Percentiles rank a stretch among this genome's conserved stretches.
Conservation (phyloP, 92 coral and sea anemone species). For the Scolanthus callimorphus region DNA sequence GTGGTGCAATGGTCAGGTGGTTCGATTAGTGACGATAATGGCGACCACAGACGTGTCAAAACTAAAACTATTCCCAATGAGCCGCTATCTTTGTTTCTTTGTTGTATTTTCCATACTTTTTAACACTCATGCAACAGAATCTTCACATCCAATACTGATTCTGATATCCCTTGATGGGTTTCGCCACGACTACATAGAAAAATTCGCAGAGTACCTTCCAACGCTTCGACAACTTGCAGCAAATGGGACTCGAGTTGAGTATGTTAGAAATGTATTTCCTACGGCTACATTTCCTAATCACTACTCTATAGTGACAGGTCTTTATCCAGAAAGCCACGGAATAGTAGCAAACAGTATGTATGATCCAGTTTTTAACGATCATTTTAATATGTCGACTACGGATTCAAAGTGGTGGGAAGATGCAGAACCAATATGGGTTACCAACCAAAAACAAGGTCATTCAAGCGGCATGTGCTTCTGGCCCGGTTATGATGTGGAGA, state of each 20-base stretch:
- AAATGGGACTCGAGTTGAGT: conserved; percentile 61
- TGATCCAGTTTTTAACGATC: conserved; percentile 53
- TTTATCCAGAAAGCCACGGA: conserved; percentile 88
- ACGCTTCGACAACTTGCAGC: conserved; percentile 13
- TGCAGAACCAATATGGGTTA: conserved; percentile 87
- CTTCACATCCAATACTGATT: conserved; percentile 36
- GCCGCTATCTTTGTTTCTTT: too few species aligned
- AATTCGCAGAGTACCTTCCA: conserved; percentile 33
- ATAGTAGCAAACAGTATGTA: conserved; percentile 57
- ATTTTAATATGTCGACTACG: conserved; percentile 49
- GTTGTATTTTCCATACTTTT: too few species aligned
- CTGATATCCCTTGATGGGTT: conserved; percentile 83
- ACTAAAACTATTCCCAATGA: too few species aligned
- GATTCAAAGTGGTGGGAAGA: conserved; percentile 78
- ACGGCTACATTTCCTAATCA: conserved; percentile 89
- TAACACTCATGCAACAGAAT: too few species aligned
- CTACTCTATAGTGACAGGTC: conserved; percentile 83
- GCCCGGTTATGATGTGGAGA: conserved; percentile 72
- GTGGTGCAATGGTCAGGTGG: too few species aligned
- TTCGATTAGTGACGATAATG: too few species aligned
- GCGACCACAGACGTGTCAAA: too few species aligned
- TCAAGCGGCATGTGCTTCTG: conserved; percentile 69
- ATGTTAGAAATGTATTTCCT: conserved; percentile 79
- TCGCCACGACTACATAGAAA: conserved; percentile 80
- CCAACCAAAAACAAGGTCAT: conserved; percentile 65